Evolutionary conservation across 2,797 vertebrate genomes (phyloP).

Genomic region (Sebastes nivosus): DNA sequence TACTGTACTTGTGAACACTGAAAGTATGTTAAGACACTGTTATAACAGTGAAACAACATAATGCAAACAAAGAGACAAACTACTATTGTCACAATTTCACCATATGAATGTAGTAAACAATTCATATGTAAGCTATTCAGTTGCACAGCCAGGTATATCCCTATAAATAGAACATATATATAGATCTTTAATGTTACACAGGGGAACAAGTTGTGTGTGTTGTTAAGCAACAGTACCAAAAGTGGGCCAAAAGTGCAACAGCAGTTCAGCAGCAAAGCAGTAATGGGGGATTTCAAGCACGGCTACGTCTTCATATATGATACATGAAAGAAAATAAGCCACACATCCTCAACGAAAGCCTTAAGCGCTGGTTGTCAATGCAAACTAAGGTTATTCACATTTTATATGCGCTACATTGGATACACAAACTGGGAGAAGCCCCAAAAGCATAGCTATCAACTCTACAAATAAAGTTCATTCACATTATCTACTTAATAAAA

Average conservation of each 20-base stretch:
- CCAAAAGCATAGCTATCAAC: constrained; percentile 14
- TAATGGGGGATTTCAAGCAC: not conserved
- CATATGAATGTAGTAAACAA: not conserved
- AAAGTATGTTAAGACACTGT: not conserved
- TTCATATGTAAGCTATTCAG: not conserved
- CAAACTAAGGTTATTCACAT: constrained; percentile 18
- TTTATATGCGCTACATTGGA: not conserved
- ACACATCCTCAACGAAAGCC: constrained; percentile 5
- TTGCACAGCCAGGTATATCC: not conserved
- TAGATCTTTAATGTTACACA: not conserved
- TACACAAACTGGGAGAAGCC: constrained; percentile 18
- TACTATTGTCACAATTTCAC: not conserved
- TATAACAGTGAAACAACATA: not conserved
- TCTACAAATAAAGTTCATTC: constrained; percentile 21
- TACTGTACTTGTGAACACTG: not conserved
- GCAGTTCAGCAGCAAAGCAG: not conserved
- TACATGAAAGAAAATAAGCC: constrained; percentile 14
- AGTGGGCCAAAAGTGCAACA: constrained; percentile 5
- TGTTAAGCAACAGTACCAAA: not conserved
- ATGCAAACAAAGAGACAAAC: not conserved
- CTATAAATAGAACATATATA: not conserved
- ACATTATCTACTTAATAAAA: constrained; percentile 23
- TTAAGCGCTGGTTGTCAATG: not conserved
- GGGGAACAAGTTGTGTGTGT: not conserved
- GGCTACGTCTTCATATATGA: not conserved